A percentile compares a stretch with the other conserved stretches of the same genome.
Evolutionary conservation across 2,797 vertebrate species (phyloP).

Genomic region (Cossypha polioptera): DNA sequence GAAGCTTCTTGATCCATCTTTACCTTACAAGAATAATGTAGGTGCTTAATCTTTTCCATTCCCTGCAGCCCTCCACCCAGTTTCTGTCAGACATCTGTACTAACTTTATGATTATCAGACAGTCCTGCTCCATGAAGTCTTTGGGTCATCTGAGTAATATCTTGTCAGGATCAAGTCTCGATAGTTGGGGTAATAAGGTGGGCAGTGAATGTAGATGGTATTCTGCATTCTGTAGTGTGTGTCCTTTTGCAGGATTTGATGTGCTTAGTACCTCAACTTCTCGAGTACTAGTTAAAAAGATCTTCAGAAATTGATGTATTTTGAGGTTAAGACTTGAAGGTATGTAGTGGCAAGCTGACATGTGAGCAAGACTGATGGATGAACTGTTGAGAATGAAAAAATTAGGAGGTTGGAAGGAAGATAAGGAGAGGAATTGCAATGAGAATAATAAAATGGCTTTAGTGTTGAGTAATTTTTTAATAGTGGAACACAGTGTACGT

Average conservation of each 20-base stretch:
- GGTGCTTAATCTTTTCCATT: not conserved
- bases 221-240: not conserved
- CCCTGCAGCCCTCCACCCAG: not conserved
- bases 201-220: not conserved
- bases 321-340: not conserved
- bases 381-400: not conserved
- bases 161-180: not conserved
- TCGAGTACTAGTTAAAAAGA: not conserved
- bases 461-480: not conserved
- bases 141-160: not conserved
- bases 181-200: not conserved
- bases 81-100: not conserved
- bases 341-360: not conserved
- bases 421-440: not conserved
- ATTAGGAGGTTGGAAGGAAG: not conserved
- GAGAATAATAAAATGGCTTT: not conserved
- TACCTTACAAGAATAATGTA: not conserved
- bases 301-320: not conserved
- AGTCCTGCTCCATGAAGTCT: not conserved
- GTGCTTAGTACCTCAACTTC: not conserved
- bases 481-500: not conserved
- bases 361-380: not conserved
- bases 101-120: not conserved
- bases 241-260: not conserved
- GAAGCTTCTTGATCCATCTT: not conserved